A percentile compares a stretch with the other conserved stretches of the same genome.
phyloP scores from a whole-genome alignment of 1,140 invertebrate genomes.

The Leptopilina boulardi region DNA sequence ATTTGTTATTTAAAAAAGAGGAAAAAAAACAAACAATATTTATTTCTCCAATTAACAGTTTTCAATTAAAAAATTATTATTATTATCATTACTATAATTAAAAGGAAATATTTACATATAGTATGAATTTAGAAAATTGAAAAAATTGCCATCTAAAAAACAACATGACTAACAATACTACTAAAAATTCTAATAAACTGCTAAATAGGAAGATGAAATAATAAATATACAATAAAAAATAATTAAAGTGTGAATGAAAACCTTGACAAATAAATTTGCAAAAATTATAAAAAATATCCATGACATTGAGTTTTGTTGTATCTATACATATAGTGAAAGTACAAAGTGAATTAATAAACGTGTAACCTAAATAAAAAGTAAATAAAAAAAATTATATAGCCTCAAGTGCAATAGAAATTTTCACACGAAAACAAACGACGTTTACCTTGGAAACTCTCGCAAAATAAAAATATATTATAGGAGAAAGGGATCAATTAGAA shows the following conservation, averaged over 20 bases:
- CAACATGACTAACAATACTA: too few relatives aligned
- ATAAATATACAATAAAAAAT: background rate
- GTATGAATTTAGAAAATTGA: background rate
- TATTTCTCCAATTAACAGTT: too few relatives aligned
- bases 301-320: constrained; percentile 20
- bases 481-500: constrained; percentile 2
- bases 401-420: constrained; percentile 19
- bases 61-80: too few relatives aligned
- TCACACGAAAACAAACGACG: background rate
- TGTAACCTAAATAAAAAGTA: constrained; percentile 16
- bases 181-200: background rate
- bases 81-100: too few relatives aligned
- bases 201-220: background rate
- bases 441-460: background rate
- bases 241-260: background rate
- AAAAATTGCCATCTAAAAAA: background rate
- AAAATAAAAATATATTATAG: constrained; percentile 28
- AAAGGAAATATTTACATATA: too few relatives aligned
- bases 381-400: background rate
- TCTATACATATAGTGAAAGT: constrained; percentile 13
- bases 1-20: background rate
- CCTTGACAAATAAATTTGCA: background rate
- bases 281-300: background rate
- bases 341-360: constrained; percentile 4
- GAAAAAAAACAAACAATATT: background rate